phyloP scores from a whole-genome alignment of 2,113 vertebrate genomes.

The Octodon degus region DNA sequence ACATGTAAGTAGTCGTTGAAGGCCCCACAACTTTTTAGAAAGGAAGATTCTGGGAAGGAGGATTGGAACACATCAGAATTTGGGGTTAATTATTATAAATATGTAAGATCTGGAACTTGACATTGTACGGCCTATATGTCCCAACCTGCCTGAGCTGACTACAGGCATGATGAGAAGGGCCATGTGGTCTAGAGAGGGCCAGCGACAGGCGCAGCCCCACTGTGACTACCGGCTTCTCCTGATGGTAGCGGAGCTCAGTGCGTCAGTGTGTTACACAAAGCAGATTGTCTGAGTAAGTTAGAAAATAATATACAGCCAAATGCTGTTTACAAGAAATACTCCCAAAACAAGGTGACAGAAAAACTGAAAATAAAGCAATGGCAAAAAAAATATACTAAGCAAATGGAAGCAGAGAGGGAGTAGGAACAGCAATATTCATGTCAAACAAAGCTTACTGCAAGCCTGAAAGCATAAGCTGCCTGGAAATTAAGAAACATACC shows the following conservation, averaged over 20 bases:
- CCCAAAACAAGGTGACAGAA: conserved; percentile 72
- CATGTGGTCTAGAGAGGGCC: not conserved
- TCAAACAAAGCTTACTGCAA: conserved; percentile 13
- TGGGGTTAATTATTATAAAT: not conserved
- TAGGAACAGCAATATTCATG: not conserved
- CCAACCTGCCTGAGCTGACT: not conserved
- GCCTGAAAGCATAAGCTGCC: conserved; percentile 40
- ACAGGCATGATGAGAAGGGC: not conserved
- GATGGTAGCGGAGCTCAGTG: not conserved
- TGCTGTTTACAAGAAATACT: conserved; percentile 77
- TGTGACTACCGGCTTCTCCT: not conserved
- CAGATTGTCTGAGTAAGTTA: conserved; percentile 69
- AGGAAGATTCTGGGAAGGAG: not conserved
- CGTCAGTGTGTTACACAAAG: conserved; percentile 16
- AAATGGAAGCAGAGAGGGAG: conserved; percentile 42
- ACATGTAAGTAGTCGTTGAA: not conserved
- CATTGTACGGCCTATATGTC: not conserved
- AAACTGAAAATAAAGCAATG: conserved; percentile 70
- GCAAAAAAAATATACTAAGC: conserved; percentile 56
- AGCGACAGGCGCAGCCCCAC: not conserved
- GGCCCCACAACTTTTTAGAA: not conserved
- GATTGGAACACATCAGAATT: not conserved
- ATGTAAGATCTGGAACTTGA: not conserved
- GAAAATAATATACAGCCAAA: conserved; percentile 73
- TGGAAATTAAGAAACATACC: conserved; percentile 31